phyloP scores from a whole-genome alignment of 2,888 invertebrate species.

The Acleris emargana region DNA sequence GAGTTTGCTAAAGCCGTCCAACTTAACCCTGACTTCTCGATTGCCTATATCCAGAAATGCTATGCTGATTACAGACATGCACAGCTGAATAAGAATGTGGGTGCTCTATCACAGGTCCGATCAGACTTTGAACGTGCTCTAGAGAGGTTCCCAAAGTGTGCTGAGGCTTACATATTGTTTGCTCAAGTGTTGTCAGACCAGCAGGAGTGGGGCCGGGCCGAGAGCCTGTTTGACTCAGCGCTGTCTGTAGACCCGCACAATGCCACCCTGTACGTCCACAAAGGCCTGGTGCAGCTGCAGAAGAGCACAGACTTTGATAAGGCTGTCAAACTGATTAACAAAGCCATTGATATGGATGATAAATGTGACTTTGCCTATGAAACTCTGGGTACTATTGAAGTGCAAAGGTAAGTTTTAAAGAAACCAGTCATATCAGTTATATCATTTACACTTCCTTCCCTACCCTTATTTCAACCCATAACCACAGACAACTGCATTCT shows the following conservation, averaged over 20 bases:
- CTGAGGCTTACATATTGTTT: conserved; percentile 94
- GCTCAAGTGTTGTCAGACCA: conserved; percentile 96
- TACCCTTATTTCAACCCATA: too few relatives aligned
- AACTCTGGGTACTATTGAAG: conserved; percentile 96
- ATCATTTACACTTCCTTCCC: too few relatives aligned
- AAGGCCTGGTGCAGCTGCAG: conserved; percentile 92
- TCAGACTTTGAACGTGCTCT: conserved; percentile 89
- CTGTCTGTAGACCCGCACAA: conserved; percentile 92
- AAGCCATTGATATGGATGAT: conserved; percentile 93
- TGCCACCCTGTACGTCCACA: conserved; percentile 94
- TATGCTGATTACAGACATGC: conserved; percentile 93
- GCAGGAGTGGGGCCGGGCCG: conserved; percentile 92
- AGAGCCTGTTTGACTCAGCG: conserved; percentile 91
- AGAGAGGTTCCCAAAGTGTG: conserved; percentile 91
- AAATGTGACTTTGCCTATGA: conserved; percentile 98
- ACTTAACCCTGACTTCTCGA: conserved; percentile 92
- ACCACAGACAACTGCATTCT: too few relatives aligned
- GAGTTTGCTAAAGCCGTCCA: conserved; percentile 93
- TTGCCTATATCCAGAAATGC: conserved; percentile 95
- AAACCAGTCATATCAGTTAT: too few relatives aligned
- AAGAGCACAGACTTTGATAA: conserved; percentile 93
- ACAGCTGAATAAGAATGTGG: conserved; percentile 84
- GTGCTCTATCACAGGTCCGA: conserved; percentile 86
- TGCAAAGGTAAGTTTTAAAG: conserved; percentile 88
- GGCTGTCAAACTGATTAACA: conserved; percentile 89